Evolutionary conservation across 2,888 invertebrate species (phyloP).

Genomic region (Tridacna gigas): DNA sequence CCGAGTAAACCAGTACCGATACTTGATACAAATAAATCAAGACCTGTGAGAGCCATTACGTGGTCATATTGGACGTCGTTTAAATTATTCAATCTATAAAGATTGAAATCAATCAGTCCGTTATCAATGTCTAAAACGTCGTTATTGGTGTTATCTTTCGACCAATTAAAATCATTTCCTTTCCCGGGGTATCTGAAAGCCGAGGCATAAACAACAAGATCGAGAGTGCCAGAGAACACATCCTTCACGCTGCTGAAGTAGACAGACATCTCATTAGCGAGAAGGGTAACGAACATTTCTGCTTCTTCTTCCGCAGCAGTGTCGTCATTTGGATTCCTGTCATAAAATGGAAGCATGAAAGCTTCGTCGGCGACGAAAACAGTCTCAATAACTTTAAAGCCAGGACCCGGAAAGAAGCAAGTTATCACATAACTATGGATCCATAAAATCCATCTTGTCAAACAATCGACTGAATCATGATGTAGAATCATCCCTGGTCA

Average conservation of each 20-base stretch:
- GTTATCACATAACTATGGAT: not conserved
- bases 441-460: not conserved
- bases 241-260: slow-evolving; percentile 9
- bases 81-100: not conserved
- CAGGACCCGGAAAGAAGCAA: not conserved
- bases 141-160: not conserved
- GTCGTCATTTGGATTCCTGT: slow-evolving; percentile 2
- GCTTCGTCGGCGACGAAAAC: not conserved
- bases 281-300: not conserved
- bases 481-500: too few species aligned
- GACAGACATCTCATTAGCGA: slow-evolving; percentile 3
- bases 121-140: not conserved
- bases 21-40: not conserved
- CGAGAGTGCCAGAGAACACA: not conserved
- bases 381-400: not conserved
- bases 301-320: not conserved
- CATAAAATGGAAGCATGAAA: slow-evolving; percentile 6
- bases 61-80: not conserved
- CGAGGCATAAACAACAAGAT: not conserved
- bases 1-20: not conserved
- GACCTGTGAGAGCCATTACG: not conserved
- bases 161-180: not conserved
- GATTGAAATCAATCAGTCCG: not conserved
- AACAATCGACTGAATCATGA: too few species aligned
- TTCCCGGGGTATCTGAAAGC: not conserved